phyloP scores from a whole-genome alignment of 2,113 vertebrate species.

The Mixornis gularis region DNA sequence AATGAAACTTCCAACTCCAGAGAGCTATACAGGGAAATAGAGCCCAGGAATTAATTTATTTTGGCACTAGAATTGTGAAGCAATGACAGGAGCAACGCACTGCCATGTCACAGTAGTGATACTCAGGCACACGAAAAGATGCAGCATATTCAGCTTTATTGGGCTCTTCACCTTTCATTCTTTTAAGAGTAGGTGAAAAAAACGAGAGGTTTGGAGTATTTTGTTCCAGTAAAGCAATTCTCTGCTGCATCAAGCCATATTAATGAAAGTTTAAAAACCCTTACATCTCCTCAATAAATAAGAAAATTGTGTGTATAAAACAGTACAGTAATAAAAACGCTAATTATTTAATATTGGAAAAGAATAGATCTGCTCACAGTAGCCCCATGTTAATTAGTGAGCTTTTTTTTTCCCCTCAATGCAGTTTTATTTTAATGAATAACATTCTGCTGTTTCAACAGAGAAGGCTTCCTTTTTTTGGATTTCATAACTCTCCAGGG shows the following conservation, averaged over 20 bases:
- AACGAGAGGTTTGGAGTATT: background rate
- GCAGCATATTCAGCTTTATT: background rate
- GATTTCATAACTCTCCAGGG: conserved; percentile 54
- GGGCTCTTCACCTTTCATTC: background rate
- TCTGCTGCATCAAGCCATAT: background rate
- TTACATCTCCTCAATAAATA: conserved; percentile 14
- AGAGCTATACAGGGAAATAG: background rate
- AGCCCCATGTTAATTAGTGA: background rate
- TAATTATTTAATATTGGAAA: conserved; percentile 41
- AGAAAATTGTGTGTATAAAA: background rate
- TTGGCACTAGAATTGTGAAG: background rate
- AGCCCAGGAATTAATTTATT: background rate
- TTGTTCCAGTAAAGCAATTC: background rate
- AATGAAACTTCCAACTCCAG: background rate
- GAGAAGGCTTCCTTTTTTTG: conserved; percentile 3
- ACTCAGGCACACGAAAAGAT: background rate
- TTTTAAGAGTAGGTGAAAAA: background rate
- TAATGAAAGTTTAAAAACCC: background rate
- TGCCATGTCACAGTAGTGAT: background rate
- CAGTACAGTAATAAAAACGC: background rate
- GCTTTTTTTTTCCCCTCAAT: background rate
- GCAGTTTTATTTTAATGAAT: conserved; percentile 33
- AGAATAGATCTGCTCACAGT: background rate
- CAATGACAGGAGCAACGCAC: background rate
- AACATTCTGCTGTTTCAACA: conserved; percentile 8